These are phyloP conservation scores for Taurulus bubalis DNA, from an alignment of 2,113 vertebrate genomes.

Conservation along the genomic window DNA sequence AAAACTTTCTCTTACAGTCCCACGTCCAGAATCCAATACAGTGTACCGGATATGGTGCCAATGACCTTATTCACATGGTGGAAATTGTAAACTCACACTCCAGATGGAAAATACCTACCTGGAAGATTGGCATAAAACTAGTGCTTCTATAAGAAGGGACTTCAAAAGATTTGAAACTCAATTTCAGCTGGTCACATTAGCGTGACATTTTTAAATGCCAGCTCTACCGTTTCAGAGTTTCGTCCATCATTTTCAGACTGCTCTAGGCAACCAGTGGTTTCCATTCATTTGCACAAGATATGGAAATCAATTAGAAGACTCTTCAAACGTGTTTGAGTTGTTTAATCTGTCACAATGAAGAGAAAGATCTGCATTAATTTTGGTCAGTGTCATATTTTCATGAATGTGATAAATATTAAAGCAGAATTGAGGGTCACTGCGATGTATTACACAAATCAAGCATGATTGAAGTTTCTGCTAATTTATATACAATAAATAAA, in stretches of 20 bases:
- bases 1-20: conserved; percentile 16
- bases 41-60: not conserved
- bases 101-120: not conserved
- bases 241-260: not conserved
- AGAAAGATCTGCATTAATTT: not conserved
- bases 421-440: not conserved
- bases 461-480: not conserved
- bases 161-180: not conserved
- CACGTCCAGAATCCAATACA: conserved; percentile 3
- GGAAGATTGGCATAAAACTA: not conserved
- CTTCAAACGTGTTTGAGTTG: not conserved
- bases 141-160: not conserved
- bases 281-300: not conserved
- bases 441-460: not conserved
- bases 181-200: not conserved
- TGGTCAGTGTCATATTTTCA: not conserved
- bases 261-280: not conserved
- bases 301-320: not conserved
- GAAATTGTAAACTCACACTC: not conserved
- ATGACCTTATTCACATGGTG: conserved; percentile 16
- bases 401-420: not conserved
- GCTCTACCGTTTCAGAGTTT: not conserved
- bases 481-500: not conserved
- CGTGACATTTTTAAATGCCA: not conserved
- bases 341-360: not conserved